Conservation (phyloP, 2,888 invertebrate genomes). For the Petrolisthes cinctipes region DNA sequence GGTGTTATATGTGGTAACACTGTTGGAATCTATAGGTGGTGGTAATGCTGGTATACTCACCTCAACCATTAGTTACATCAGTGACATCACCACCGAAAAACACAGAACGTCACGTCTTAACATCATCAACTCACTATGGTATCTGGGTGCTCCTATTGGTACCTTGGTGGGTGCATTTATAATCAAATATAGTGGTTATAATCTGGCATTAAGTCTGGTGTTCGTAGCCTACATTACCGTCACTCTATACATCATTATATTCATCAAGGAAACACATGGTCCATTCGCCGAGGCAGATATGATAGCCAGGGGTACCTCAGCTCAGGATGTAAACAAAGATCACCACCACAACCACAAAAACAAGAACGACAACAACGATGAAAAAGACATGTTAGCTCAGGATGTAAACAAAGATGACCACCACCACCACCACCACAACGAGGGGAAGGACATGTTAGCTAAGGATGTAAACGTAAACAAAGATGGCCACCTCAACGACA, state of each 20-base stretch:
- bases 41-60: conserved; percentile 49
- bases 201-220: conserved; percentile 42
- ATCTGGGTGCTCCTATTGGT: conserved; percentile 54
- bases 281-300: no score
- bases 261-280: conserved; percentile 59
- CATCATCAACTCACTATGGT: conserved; percentile 57
- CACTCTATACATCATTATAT: conserved; percentile 34
- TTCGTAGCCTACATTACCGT: conserved; percentile 37
- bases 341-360: no score
- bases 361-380: no score
- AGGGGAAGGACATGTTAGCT: no score
- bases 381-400: neutral
- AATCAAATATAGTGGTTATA: conserved; percentile 42
- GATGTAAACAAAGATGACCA: no score
- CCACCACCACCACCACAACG: no score
- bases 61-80: conserved; percentile 59
- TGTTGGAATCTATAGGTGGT: conserved; percentile 59
- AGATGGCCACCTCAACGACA: no score
- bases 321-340: no score
- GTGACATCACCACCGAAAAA: conserved; percentile 55
- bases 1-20: conserved; percentile 44
- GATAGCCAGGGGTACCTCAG: no score
- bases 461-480: no score
- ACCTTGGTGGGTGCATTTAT: conserved; percentile 51
- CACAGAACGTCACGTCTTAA: conserved; percentile 56